Conservation (phyloP, 2,113 vertebrate species). For the Gallinago paraguaiae region DNA sequence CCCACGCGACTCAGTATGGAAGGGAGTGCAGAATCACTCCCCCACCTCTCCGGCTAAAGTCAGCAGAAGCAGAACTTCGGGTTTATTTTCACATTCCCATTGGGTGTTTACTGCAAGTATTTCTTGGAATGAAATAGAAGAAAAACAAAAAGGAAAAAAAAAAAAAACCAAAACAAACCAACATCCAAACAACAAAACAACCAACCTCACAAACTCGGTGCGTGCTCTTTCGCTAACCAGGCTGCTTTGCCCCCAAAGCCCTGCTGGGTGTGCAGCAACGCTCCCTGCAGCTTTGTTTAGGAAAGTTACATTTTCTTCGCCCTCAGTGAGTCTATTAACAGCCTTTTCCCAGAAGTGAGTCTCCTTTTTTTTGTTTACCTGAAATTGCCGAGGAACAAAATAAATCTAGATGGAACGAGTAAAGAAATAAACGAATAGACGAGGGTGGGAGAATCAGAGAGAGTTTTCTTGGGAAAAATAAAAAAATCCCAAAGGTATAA, state of each 20-base stretch:
- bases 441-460: background rate
- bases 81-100: background rate
- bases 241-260: conserved; percentile 34
- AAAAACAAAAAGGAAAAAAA: background rate
- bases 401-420: conserved; percentile 10
- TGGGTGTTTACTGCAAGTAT: background rate
- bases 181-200: background rate
- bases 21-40: background rate
- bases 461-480: background rate
- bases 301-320: conserved; percentile 54
- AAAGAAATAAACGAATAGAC: conserved; percentile 55
- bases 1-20: rapidly evolving
- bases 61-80: background rate
- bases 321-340: conserved; percentile 36
- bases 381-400: conserved; percentile 56
- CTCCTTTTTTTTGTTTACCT: conserved; percentile 59
- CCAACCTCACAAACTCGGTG: background rate
- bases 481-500: background rate
- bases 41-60: background rate
- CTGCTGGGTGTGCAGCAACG: conserved; percentile 53
- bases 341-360: conserved; percentile 31
- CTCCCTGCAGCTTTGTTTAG: conserved; percentile 52
- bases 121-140: conserved; percentile 23
- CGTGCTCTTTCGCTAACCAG: conserved; percentile 31
- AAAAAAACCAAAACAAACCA: background rate